phyloP scores from a whole-genome alignment of 1,140 invertebrate species.

The Pachyrhynchus sulphureomaculatus region DNA sequence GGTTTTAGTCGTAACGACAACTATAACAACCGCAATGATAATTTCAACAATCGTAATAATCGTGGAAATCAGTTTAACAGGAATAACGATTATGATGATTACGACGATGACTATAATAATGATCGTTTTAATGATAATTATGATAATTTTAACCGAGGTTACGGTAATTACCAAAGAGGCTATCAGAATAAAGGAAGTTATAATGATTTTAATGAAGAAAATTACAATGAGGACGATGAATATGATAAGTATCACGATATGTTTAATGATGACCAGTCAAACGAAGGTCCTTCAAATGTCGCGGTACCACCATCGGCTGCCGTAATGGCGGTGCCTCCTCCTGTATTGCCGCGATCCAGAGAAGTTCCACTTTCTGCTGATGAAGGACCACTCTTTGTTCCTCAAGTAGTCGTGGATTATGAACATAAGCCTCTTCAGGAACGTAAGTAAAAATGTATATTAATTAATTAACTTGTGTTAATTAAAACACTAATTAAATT shows the following conservation, averaged over 20 bases:
- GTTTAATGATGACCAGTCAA: conserved; percentile 27
- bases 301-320: background rate
- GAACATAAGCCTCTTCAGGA: conserved; percentile 58
- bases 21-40: conserved; percentile 7
- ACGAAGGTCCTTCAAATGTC: background rate
- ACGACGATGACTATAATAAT: conserved; percentile 4
- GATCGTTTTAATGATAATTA: conserved; percentile 4
- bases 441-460: conserved; percentile 43
- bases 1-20: conserved; percentile 13
- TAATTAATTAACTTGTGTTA: too few species aligned
- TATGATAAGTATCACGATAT: conserved; percentile 34
- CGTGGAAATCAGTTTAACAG: conserved; percentile 6
- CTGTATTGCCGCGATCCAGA: too few species aligned
- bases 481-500: too few species aligned
- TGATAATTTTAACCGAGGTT: background rate
- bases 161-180: background rate
- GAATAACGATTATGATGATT: conserved; percentile 12
- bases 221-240: conserved; percentile 26
- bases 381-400: conserved; percentile 38
- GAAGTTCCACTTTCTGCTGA: conserved; percentile 8
- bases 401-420: conserved; percentile 65
- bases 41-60: background rate
- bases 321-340: background rate
- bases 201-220: conserved; percentile 15
- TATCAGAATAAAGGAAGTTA: conserved; percentile 2